Evolutionary conservation across 2,797 vertebrate genomes (phyloP), one percentile per base, ranked within the genome.

Genomic region (Zalophus californianus): DNA sequence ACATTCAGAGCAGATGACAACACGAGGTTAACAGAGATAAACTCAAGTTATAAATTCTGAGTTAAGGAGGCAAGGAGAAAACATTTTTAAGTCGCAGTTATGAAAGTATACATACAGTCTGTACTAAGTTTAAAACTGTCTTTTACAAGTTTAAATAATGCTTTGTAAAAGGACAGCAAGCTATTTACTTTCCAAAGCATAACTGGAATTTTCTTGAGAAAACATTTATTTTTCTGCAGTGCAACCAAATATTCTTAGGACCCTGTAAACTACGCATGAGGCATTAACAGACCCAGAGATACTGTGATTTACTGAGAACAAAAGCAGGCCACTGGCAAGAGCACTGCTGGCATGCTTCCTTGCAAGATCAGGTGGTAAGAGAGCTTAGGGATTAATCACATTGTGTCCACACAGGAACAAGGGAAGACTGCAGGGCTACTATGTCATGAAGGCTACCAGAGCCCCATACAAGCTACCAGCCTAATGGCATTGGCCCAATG

Each of bases 171-270:
- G 62, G 44, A 90, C 35, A 83, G 29, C 8, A 91, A 92, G 58
- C 11, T 50, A 56, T 80, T 96, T 89, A 83, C 32, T 86, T 95
- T 79, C 68, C 80, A 92, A 94, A 90, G 41, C 38, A 50, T 62
- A 87, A 75, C 0, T 62, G 58, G 44, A 56, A 95, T 87, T 94
- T 92, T 96, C 88, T 80, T 95, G 35, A 94, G 90, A 87, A 85
- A 48, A 60, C 23, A 72, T 94, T 79, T 48, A 48, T 56, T 78
- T 96, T 87, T 94, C 48, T 60, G 52, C 44, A 60, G n/a, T 50
- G 35, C 38, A 88, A 86, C 88, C 73, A 88, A 92, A 72, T 64
- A 21, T 82, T 90, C 84, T 90, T 52, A 92, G 66, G 48, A 85
- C 58, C 50, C 0, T 68, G 50, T 32, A 90, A 80, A 92, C 62